phyloP scores from a whole-genome alignment of 1,140 invertebrate genomes.

The Antheraea mylitta region DNA sequence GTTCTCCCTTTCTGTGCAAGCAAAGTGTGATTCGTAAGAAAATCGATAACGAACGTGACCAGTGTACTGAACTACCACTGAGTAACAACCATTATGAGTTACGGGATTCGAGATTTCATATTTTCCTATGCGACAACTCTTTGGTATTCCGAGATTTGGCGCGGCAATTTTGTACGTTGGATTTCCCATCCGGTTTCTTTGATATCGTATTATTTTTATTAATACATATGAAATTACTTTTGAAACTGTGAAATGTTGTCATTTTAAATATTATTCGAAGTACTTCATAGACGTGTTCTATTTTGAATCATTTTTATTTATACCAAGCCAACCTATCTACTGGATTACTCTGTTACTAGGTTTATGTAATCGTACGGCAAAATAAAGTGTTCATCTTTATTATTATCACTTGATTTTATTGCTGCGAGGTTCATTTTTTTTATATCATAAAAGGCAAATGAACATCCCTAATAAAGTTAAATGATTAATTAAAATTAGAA shows the following conservation, averaged over 20 bases:
- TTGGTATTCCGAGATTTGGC: background rate
- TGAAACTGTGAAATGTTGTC: background rate
- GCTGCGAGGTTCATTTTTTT: too few relatives aligned
- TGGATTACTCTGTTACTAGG: too few relatives aligned
- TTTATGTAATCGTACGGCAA: too few relatives aligned
- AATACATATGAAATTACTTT: background rate
- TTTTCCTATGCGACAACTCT: conserved; percentile 1
- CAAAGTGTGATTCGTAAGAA: conserved; percentile 1
- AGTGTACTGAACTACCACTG: background rate
- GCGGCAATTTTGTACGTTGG: background rate
- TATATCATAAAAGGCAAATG: too few relatives aligned
- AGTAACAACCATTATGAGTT: conserved; percentile 2
- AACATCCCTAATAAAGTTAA: too few relatives aligned
- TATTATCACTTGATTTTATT: too few relatives aligned
- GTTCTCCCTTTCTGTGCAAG: background rate
- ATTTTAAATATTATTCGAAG: too few relatives aligned
- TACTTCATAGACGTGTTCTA: too few relatives aligned
- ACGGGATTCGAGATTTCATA: conserved; percentile 2
- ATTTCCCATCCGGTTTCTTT: background rate
- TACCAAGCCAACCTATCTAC: too few relatives aligned
- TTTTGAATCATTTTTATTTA: too few relatives aligned
- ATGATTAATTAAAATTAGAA: too few relatives aligned
- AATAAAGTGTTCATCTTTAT: too few relatives aligned
- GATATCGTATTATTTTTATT: background rate
- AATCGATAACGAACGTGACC: background rate